A percentile compares a stretch with the other conserved stretches of the same genome.
phyloP scores from a whole-genome alignment of 2,797 vertebrate genomes.

The Amniataba percoides region DNA sequence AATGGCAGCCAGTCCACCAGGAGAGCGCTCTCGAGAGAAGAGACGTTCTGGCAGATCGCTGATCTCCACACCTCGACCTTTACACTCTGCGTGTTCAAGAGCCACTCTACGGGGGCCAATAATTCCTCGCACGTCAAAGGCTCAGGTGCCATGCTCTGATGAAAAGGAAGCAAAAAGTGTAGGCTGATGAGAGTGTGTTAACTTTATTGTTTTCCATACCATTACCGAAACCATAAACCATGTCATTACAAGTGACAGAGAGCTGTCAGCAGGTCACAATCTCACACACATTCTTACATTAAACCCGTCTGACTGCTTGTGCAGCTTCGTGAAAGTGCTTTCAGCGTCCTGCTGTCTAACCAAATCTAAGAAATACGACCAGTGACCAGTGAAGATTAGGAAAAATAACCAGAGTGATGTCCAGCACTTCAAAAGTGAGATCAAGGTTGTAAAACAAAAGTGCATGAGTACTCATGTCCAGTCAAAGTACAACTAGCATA shows the following conservation, averaged over 20 bases:
- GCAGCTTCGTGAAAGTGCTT: not conserved
- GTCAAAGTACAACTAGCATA: slow-evolving; percentile 35
- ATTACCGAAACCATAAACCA: not conserved
- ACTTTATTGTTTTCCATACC: not conserved
- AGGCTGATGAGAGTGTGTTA: not conserved
- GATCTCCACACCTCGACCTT: slow-evolving; percentile 63
- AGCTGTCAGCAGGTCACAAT: not conserved
- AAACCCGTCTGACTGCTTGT: not conserved
- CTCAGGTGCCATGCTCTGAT: slow-evolving; percentile 50
- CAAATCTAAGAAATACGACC: not conserved
- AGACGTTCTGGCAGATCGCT: slow-evolving; percentile 73
- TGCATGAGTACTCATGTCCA: not conserved
- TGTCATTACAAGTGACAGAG: not conserved
- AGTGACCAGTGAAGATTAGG: too few relatives aligned
- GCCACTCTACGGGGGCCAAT: slow-evolving; percentile 74
- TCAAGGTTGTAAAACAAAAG: not conserved
- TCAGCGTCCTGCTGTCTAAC: not conserved
- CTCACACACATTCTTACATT: not conserved
- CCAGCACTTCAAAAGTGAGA: not conserved
- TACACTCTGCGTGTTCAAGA: slow-evolving; percentile 68
- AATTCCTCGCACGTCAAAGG: slow-evolving; percentile 66
- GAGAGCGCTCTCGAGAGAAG: slow-evolving; percentile 48
- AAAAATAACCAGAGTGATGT: not conserved
- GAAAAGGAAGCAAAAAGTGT: slow-evolving; percentile 14
- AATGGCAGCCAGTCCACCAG: slow-evolving; percentile 62